phyloP scores from a whole-genome alignment of 2,888 invertebrate species.

The Tinea semifulvella region DNA sequence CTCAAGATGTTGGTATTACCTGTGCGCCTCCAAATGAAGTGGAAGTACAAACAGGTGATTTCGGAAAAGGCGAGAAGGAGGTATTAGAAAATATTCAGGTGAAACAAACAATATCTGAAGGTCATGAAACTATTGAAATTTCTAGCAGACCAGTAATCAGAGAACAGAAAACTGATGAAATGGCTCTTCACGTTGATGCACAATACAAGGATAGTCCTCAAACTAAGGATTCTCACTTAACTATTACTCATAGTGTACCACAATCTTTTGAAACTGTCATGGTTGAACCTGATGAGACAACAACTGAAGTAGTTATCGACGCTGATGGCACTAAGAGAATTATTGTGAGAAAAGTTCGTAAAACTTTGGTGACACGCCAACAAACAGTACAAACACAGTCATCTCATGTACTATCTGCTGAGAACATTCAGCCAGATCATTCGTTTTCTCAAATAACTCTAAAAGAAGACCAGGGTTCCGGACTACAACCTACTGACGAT shows the following conservation, averaged over 20 bases:
- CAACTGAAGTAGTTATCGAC: slow-evolving; percentile 82
- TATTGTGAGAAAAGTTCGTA: slow-evolving; percentile 76
- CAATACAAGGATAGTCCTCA: slow-evolving; percentile 69
- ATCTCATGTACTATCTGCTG: slow-evolving; percentile 61
- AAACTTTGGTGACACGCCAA: slow-evolving; percentile 72
- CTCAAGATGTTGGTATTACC: slow-evolving; percentile 59
- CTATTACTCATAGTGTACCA: slow-evolving; percentile 75
- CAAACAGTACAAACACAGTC: slow-evolving; percentile 70
- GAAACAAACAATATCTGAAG: slow-evolving; percentile 69
- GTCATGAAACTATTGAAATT: slow-evolving; percentile 77
- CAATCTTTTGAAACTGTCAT: slow-evolving; percentile 84
- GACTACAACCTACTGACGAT: slow-evolving; percentile 60
- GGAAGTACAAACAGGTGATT: slow-evolving; percentile 70
- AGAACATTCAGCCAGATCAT: slow-evolving; percentile 68
- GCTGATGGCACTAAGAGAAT: slow-evolving; percentile 84
- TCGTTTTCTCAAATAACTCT: slow-evolving; percentile 74
- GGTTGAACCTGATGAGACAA: slow-evolving; percentile 84
- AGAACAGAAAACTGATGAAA: slow-evolving; percentile 57
- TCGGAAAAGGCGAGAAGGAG: slow-evolving; percentile 54
- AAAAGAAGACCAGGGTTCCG: slow-evolving; percentile 70
- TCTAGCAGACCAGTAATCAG: slow-evolving; percentile 69
- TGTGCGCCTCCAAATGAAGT: slow-evolving; percentile 65
- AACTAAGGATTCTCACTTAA: slow-evolving; percentile 71
- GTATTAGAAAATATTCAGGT: slow-evolving; percentile 72
- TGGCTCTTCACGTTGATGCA: slow-evolving; percentile 76